Evolutionary conservation across 2,113 vertebrate species (phyloP), one percentile per base, ranked within the genome.

Genomic region (Pedetes capensis): DNA sequence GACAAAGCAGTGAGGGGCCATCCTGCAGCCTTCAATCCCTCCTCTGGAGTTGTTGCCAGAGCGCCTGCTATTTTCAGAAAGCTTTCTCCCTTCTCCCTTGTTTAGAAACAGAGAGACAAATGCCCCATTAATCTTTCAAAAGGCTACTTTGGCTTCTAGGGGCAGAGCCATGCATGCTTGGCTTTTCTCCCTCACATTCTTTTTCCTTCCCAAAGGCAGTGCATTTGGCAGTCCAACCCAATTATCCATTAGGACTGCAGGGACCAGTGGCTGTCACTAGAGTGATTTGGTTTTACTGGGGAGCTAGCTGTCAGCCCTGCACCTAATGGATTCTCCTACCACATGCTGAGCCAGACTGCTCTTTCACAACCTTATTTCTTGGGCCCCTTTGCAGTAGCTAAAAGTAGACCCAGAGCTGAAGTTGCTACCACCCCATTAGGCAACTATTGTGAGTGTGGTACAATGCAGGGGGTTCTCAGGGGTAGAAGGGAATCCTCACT

Each of bases 121-220:
- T 90, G 42, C 92, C 89, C 68, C 80, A 92, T 96, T 96, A 95
- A 94, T 96, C 96, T 97, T 97, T 85, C 87, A 95, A 96, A 84
- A 91, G 96, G 72, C 81, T 39, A 91, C 69, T 95, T 97, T 51
- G 96, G 47, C 95, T 97, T 97, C 89, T 92, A 89, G 72, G 34
- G 97, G 64, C 80, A 97, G 55, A 90, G 72, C 71, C 51, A 9
- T 68, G 17, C 61, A 59, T 63, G 11, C 49, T 97, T 96, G 96
- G 81, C 96, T 96, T 63, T 88, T 92, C 90, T 92, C 39, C 72
- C 68, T 66, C 0, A 0, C 53, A 80, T 95, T 96, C 66, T n/a
- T 96, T 97, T 95, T 55, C 66, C 74, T 96, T 0, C 0, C 95
- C 72, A 82, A 53, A 84, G n/a, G 76, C 78, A 63, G 39, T 39